Base-by-base conservation (phyloP, 2,888 invertebrate species). In the Erannis defoliaria region DNA sequence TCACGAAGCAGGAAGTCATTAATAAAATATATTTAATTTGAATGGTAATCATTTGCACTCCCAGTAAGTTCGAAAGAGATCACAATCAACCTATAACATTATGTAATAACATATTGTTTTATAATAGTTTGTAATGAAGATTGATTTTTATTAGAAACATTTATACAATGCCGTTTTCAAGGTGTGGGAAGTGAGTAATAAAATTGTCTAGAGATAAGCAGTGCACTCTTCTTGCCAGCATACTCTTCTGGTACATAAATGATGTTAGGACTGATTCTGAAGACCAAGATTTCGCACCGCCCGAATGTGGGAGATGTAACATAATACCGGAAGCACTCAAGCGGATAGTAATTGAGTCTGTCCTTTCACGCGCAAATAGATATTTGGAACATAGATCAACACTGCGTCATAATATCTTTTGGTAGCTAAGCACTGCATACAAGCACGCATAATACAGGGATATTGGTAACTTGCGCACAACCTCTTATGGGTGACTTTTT, bases 141-240 rank as follows among this genome's bases (percentile, higher is more conserved):
- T 58, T 43, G 16, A 29, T 38, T 37, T 58, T 53, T 43, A 45
- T 45, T 29, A 12, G 6, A 35, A 50, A 42, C 9, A 38, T n/a
- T 26, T 12, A 8, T 38, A 26, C 60, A 55, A 55, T 50, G 60
- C 21, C 50, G 37, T 49, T 35, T 38, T 50, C 55, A 61, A 61
- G 60, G 60, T 31, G 43, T 48, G 43, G 55, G 55, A 50, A 55
- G 38, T 10, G 23, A 14, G 35, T 14, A 19, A 48, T 33, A 21
- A 14, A 35, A 21, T 29, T 18, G n/a, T 2, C n/a, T 18, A 26
- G 14, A 26, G 26, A 16, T 5, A 19, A 8, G 6, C 18, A 8
- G 1, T 10, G 12, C 10, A 42, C 10, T n/a, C 23, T 23, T 1
- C 5, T 26, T 26, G 16, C 9, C 26, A 43, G 14, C 3, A 23